A percentile compares a stretch with the other conserved stretches of the same genome.
These are phyloP conservation scores for Festucalex cinctus DNA, from an alignment of 2,113 vertebrate species.

Conservation along the genomic window DNA sequence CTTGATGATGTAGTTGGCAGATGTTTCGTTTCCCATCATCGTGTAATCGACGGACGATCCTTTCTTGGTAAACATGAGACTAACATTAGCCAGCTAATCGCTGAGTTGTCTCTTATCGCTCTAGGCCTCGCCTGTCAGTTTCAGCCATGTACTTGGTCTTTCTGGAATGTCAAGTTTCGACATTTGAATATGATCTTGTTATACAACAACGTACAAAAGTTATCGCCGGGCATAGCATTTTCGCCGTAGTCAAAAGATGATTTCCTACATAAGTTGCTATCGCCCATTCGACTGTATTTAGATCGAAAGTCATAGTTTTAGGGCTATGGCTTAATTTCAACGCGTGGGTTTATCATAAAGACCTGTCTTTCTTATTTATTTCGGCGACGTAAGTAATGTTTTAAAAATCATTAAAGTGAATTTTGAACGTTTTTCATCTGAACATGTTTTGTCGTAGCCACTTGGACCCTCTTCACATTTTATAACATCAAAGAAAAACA, in stretches of 20 bases:
- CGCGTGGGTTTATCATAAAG: too few relatives aligned
- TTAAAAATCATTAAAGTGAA: too few relatives aligned
- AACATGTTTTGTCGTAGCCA: too few relatives aligned
- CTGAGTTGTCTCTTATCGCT: conserved; percentile 9
- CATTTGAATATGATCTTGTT: background rate
- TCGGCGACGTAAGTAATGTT: too few relatives aligned
- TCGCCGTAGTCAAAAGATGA: background rate
- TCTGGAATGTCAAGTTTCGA: background rate
- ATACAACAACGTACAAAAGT: background rate
- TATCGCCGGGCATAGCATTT: background rate
- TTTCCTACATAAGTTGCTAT: background rate
- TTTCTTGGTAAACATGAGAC: conserved; percentile 4
- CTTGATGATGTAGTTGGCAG: background rate
- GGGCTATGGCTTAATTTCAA: too few relatives aligned
- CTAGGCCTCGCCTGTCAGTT: conserved; percentile 35
- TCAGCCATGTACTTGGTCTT: background rate
- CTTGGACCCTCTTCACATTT: too few relatives aligned
- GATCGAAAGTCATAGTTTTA: background rate
- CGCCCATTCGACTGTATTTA: background rate
- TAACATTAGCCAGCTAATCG: conserved; percentile 30
- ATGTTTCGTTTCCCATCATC: background rate
- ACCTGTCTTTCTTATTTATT: too few relatives aligned
- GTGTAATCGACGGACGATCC: background rate
- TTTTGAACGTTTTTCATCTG: too few relatives aligned
- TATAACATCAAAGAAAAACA: too few relatives aligned